These are phyloP conservation scores for Serinus canaria DNA, from an alignment of 2,113 vertebrate genomes.

Conservation along the genomic window DNA sequence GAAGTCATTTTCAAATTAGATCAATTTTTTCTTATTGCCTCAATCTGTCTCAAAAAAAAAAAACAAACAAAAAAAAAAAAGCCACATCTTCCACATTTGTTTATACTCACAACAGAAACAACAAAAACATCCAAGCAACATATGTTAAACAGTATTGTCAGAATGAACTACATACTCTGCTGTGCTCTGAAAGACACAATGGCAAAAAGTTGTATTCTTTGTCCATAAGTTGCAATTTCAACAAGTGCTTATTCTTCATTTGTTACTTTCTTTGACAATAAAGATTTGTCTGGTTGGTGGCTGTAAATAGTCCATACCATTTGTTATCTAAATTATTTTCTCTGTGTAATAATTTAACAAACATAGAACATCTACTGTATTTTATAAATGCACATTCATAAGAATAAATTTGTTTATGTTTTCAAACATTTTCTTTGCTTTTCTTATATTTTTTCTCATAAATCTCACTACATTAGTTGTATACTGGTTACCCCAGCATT, in stretches of 20 bases:
- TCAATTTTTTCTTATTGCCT: not conserved
- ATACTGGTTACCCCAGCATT: accelerated
- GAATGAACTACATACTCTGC: not conserved
- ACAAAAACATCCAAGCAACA: not conserved
- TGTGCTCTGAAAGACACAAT: not conserved
- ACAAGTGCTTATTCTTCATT: not conserved
- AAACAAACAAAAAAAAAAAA: not conserved
- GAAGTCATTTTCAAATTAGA: not conserved
- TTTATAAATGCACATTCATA: not conserved
- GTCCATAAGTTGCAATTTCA: not conserved
- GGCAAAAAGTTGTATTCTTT: not conserved
- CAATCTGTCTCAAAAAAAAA: not conserved
- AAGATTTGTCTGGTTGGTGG: not conserved
- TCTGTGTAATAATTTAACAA: not conserved
- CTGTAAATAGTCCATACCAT: not conserved
- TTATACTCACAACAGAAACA: not conserved
- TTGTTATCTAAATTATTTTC: not conserved
- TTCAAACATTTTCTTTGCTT: not conserved
- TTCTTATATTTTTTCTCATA: not conserved
- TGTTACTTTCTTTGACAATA: not conserved
- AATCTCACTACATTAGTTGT: not conserved
- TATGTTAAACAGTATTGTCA: not conserved
- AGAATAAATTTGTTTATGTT: not conserved
- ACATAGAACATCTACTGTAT: not conserved
- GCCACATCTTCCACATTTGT: not conserved